phyloP scores from a whole-genome alignment of 2,888 invertebrate genomes.

The Lasius fuliginosus region DNA sequence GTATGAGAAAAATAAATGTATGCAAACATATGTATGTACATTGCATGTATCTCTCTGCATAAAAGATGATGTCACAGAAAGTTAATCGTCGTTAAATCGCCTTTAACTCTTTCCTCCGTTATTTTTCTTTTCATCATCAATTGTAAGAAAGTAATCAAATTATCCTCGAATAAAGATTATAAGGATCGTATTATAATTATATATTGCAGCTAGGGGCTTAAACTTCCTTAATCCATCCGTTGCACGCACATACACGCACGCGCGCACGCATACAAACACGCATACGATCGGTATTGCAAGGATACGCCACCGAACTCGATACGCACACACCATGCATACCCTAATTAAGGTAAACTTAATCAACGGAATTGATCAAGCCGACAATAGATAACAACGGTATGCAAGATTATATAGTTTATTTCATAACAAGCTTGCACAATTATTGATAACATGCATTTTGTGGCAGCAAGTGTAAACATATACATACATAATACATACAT shows the following conservation, averaged over 20 bases:
- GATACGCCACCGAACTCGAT: neutral
- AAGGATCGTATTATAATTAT: neutral
- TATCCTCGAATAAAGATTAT: neutral
- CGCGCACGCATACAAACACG: neutral
- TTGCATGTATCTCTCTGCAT: neutral
- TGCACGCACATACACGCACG: too few species aligned
- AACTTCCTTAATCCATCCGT: neutral
- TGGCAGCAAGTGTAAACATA: constrained; percentile 59
- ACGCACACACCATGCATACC: neutral
- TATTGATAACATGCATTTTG: constrained; percentile 71
- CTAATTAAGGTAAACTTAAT: constrained; percentile 42
- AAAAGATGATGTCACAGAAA: neutral
- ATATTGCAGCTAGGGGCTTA: neutral
- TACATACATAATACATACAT: constrained; percentile 42
- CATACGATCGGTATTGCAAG: neutral
- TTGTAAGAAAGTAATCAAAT: neutral
- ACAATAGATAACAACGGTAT: constrained; percentile 14
- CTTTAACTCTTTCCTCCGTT: neutral
- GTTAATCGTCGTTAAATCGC: neutral
- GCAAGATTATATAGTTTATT: constrained; percentile 67
- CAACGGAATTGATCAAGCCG: constrained; percentile 2
- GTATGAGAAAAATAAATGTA: neutral
- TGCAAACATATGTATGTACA: neutral
- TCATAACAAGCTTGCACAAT: constrained; percentile 80
- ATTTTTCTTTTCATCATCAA: neutral